Evolutionary conservation across 2,797 vertebrate species (phyloP).

Genomic region (Gastrophryne carolinensis): DNA sequence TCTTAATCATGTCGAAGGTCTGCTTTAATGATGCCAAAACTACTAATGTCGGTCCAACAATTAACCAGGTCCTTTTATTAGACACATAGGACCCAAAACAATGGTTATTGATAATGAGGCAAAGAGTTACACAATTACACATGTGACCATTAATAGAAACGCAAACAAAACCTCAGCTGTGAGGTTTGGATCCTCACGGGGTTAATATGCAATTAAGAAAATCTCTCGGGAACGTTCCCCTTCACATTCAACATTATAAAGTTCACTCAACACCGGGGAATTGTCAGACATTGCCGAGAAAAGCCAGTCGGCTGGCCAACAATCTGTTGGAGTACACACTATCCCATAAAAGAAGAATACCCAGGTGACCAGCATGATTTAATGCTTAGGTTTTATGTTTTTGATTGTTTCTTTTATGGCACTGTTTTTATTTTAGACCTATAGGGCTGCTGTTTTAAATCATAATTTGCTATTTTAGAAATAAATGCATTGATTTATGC

Average conservation of each 20-base stretch:
- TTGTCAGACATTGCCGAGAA: not conserved
- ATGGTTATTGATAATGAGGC: no score
- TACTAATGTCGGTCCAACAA: no score
- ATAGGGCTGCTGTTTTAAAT: not conserved
- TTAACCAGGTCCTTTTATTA: no score
- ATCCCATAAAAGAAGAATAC: not conserved
- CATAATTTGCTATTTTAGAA: no score
- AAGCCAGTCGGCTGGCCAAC: not conserved
- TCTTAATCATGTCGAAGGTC: no score
- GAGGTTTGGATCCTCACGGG: not conserved
- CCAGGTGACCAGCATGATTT: not conserved
- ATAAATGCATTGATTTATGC: no score
- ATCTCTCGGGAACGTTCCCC: not conserved
- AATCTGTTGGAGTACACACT: not conserved
- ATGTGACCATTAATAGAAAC: no score
- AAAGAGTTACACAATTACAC: no score
- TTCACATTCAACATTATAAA: not conserved
- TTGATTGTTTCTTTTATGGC: not conserved
- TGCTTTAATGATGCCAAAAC: no score
- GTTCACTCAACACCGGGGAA: not conserved
- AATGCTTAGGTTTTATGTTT: not conserved
- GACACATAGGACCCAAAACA: no score
- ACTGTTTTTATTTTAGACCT: not conserved
- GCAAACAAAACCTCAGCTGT: not conserved
- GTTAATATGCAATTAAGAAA: not conserved